These are phyloP conservation scores for Acrocera orbiculus DNA, from an alignment of 2,888 invertebrate genomes.

Conservation along the genomic window DNA sequence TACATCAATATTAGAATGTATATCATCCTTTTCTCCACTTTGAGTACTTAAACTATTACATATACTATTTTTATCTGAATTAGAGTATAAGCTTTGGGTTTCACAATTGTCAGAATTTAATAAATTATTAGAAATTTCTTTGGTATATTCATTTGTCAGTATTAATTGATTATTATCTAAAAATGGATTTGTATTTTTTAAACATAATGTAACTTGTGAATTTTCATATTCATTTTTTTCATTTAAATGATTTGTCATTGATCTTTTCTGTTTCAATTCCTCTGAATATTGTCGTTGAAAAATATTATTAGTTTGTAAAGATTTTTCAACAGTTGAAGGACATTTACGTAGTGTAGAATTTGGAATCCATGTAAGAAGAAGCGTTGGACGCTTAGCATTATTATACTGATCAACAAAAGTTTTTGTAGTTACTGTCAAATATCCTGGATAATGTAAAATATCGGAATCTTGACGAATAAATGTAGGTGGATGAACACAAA, in stretches of 20 bases:
- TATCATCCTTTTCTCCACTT: slow-evolving; percentile 10
- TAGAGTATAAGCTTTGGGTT: slow-evolving; percentile 35
- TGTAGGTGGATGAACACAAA: slow-evolving; percentile 89
- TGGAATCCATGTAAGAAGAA: slow-evolving; percentile 89
- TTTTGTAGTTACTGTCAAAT: slow-evolving; percentile 73
- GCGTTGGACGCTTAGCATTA: slow-evolving; percentile 56
- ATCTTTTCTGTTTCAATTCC: too few species aligned
- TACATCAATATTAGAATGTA: slow-evolving; percentile 7
- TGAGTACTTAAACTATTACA: slow-evolving; percentile 12
- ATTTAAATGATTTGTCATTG: background rate
- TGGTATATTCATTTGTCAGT: slow-evolving; percentile 7
- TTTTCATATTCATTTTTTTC: background rate
- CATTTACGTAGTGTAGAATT: slow-evolving; percentile 77
- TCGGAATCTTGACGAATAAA: slow-evolving; percentile 66
- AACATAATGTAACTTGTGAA: background rate
- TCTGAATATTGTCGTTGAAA: slow-evolving; percentile 9
- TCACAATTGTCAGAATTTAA: slow-evolving; percentile 39
- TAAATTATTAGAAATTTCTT: too few species aligned
- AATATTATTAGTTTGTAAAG: slow-evolving; percentile 5
- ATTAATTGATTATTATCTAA: slow-evolving; percentile 16
- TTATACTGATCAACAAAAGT: slow-evolving; percentile 62
- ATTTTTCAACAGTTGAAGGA: slow-evolving; percentile 51
- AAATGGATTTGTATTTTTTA: slow-evolving; percentile 31
- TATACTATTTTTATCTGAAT: slow-evolving; percentile 31
- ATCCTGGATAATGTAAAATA: slow-evolving; percentile 77